These are phyloP conservation scores for Periparus ater DNA, from an alignment of 2,797 vertebrate genomes.

Conservation along the genomic window DNA sequence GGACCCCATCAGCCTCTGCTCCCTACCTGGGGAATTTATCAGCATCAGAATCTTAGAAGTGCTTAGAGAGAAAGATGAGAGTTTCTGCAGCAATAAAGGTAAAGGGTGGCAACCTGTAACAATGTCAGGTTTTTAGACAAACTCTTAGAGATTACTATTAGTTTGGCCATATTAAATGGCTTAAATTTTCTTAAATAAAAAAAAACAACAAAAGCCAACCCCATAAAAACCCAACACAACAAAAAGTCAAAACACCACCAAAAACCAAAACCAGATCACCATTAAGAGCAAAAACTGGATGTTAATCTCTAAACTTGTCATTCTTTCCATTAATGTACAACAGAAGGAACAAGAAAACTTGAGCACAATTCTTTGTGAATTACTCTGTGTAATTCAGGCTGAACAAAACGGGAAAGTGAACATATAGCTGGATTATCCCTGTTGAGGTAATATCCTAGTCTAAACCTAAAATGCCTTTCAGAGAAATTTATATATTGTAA, in stretches of 20 bases:
- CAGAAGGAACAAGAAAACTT: neutral
- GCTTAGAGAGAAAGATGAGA: neutral
- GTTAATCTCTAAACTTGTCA: neutral
- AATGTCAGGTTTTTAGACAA: neutral
- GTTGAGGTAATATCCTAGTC: neutral
- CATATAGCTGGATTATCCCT: neutral
- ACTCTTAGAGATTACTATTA: neutral
- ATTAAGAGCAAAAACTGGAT: neutral
- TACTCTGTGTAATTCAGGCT: neutral
- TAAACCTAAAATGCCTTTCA: neutral
- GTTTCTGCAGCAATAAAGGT: neutral
- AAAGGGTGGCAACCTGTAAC: neutral
- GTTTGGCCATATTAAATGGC: neutral
- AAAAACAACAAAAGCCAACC: neutral
- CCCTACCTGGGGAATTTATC: neutral
- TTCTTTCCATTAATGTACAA: neutral
- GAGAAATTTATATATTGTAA: neutral
- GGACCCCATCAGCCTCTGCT: neutral
- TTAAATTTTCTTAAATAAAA: neutral
- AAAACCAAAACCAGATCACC: neutral
- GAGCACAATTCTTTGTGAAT: neutral
- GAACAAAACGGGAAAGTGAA: neutral
- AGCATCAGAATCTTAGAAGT: neutral
- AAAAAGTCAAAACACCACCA: neutral
- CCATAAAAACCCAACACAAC: neutral